Evolutionary conservation across 2,888 invertebrate species (phyloP).

Genomic region (Andrena dorsata): DNA sequence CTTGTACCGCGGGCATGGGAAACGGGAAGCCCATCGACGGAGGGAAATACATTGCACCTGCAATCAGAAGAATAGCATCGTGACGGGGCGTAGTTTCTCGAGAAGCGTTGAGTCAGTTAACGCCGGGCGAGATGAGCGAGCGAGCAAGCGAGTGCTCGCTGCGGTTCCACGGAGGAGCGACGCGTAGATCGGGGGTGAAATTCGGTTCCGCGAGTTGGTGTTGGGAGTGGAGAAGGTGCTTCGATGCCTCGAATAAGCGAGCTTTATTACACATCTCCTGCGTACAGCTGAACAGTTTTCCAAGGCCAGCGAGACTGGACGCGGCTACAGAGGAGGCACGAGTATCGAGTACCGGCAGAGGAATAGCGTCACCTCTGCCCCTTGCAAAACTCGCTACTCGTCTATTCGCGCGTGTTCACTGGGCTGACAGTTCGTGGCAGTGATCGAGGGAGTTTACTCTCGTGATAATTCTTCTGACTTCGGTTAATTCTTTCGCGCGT

Average conservation of each 20-base stretch:
- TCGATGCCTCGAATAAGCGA: slow-evolving; percentile 8
- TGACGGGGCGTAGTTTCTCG: not conserved
- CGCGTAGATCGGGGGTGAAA: too few species aligned
- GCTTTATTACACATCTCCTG: slow-evolving; percentile 32
- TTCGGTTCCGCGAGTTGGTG: not conserved
- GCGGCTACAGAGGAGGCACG: too few species aligned
- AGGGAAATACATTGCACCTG: slow-evolving; percentile 45
- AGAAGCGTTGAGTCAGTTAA: not conserved
- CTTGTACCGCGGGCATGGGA: not conserved
- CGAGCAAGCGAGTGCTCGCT: not conserved
- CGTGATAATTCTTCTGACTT: too few species aligned
- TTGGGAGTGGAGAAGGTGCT: not conserved
- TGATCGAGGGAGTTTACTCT: too few species aligned
- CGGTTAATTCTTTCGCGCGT: slow-evolving; percentile 46
- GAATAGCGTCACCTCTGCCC: too few species aligned
- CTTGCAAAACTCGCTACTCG: too few species aligned
- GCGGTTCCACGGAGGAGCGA: not conserved
- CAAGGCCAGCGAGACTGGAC: too few species aligned
- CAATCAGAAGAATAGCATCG: slow-evolving; percentile 53
- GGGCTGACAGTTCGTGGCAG: too few species aligned
- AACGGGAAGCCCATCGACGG: slow-evolving; percentile 4
- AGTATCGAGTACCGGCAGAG: too few species aligned
- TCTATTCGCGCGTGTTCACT: too few species aligned
- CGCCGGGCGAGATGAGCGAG: not conserved
- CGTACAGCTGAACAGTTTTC: too few species aligned